Evolutionary conservation across 2,888 invertebrate genomes (phyloP).

Genomic region (Diaphora mendica): DNA sequence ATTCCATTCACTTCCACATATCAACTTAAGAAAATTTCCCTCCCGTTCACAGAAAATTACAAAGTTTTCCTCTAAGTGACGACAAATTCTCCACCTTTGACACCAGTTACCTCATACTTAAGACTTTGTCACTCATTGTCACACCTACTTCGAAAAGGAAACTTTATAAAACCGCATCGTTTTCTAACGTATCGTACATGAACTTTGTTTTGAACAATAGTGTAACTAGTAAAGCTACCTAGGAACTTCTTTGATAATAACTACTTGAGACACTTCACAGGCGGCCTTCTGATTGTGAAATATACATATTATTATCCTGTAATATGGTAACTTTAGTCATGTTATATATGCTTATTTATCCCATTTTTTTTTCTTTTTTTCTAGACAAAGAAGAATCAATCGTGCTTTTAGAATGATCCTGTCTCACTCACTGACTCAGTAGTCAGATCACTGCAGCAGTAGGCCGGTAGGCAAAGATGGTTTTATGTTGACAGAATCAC

Average conservation of each 20-base stretch:
- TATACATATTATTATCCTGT: neutral
- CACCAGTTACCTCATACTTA: conserved; percentile 21
- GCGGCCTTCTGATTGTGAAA: neutral
- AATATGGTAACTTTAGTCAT: no score
- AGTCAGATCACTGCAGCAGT: neutral
- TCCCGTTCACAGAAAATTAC: neutral
- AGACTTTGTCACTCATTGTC: conserved; percentile 26
- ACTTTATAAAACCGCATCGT: conserved; percentile 20
- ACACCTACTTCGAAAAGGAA: conserved; percentile 15
- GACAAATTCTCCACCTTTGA: conserved; percentile 2
- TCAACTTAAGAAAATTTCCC: conserved; percentile 3
- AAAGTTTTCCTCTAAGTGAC: conserved; percentile 15
- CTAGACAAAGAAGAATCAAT: neutral
- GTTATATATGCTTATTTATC: no score
- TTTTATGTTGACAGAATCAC: neutral
- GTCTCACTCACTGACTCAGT: neutral
- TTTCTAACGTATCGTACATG: conserved; percentile 3
- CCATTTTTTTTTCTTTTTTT: no score
- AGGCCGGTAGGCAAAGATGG: neutral
- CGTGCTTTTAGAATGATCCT: neutral
- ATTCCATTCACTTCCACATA: neutral
- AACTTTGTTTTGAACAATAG: conserved; percentile 3
- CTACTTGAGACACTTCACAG: neutral
- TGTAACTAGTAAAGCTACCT: neutral
- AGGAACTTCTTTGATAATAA: neutral